phyloP scores from a whole-genome alignment of 1,140 invertebrate genomes.

The Acromyrmex charruanus region DNA sequence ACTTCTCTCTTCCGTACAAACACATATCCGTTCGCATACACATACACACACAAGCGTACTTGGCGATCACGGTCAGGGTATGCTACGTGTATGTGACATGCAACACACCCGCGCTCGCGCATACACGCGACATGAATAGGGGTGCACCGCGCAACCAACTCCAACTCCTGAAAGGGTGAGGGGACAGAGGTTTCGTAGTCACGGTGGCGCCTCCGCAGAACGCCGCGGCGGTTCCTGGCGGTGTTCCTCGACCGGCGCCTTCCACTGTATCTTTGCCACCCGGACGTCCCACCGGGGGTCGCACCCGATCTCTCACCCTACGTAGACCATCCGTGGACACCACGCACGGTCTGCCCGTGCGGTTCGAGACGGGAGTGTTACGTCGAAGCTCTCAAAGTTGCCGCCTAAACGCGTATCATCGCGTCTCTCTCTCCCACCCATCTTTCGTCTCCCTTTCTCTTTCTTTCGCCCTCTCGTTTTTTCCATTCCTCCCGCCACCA shows the following conservation, averaged over 20 bases:
- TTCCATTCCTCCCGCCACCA: constrained; percentile 61
- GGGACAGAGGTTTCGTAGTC: constrained; percentile 53
- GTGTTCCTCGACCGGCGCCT: constrained; percentile 53
- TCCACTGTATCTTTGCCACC: constrained; percentile 68
- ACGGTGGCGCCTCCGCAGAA: constrained; percentile 79
- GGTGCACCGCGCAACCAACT: constrained; percentile 64
- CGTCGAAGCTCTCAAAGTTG: constrained; percentile 47
- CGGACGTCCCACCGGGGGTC: constrained; percentile 61
- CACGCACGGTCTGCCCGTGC: constrained; percentile 19
- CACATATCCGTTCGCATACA: constrained; percentile 32
- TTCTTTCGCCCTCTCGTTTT: constrained; percentile 25
- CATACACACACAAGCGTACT: constrained; percentile 13
- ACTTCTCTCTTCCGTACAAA: constrained; percentile 63
- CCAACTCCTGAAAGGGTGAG: constrained; percentile 62
- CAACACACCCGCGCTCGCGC: neutral
- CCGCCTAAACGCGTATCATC: constrained; percentile 55
- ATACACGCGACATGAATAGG: neutral
- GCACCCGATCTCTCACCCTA: constrained; percentile 57
- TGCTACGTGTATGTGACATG: constrained; percentile 38
- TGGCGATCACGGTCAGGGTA: constrained; percentile 27
- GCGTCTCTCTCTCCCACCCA: constrained; percentile 16
- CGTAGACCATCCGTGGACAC: constrained; percentile 50
- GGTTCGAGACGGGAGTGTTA: constrained; percentile 20
- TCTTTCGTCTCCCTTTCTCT: neutral
- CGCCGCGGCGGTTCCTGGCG: constrained; percentile 74